phyloP scores from a whole-genome alignment of 2,888 invertebrate species.

The Scaptomyza reducta region DNA sequence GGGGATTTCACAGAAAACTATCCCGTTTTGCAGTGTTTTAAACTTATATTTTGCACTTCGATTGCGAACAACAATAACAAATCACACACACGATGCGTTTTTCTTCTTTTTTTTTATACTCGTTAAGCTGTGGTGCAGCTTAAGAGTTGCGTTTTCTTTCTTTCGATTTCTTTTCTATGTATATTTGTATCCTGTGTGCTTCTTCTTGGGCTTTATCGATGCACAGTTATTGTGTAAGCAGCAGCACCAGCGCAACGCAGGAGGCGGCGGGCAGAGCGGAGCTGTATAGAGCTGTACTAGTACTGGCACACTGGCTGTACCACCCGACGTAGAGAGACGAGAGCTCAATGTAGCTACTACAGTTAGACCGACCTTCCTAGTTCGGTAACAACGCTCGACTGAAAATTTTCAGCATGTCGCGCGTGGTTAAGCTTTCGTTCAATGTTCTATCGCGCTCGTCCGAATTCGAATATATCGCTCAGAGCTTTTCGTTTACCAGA shows the following conservation, averaged over 20 bases:
- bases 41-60: constrained; percentile 64
- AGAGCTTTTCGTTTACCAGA: constrained; percentile 62
- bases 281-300: constrained; percentile 71
- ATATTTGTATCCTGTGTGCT: constrained; percentile 71
- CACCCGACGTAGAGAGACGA: constrained; percentile 78
- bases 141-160: constrained; percentile 52
- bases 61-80: constrained; percentile 64
- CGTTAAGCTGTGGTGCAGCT: constrained; percentile 65
- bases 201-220: constrained; percentile 76
- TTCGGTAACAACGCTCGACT: constrained; percentile 84
- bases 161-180: constrained; percentile 31
- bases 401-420: constrained; percentile 81
- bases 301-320: constrained; percentile 73
- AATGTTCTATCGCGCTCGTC: constrained; percentile 43
- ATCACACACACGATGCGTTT: constrained; percentile 65
- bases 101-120: constrained; percentile 40
- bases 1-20: constrained; percentile 70
- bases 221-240: constrained; percentile 82
- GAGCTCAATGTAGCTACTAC: constrained; percentile 73
- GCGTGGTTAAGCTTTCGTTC: constrained; percentile 82
- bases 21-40: constrained; percentile 64
- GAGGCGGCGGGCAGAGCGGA: constrained; percentile 73
- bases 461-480: constrained; percentile 35
- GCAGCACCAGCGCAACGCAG: constrained; percentile 68
- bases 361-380: constrained; percentile 83